phyloP scores from a whole-genome alignment of 2,113 vertebrate genomes.

The Zapus hudsonius region DNA sequence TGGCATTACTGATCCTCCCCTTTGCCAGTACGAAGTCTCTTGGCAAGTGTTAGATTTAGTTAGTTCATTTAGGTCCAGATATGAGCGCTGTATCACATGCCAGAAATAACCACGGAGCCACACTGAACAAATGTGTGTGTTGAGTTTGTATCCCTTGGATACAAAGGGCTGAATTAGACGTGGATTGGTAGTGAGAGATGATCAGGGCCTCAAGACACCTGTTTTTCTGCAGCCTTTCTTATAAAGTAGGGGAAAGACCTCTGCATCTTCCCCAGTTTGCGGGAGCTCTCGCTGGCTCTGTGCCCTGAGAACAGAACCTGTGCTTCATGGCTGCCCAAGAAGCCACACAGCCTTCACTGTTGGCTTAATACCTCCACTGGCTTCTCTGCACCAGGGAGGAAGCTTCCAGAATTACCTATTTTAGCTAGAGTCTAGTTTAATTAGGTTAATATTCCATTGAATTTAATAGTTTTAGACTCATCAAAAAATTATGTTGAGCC shows the following conservation, averaged over 20 bases:
- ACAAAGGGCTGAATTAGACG: not conserved
- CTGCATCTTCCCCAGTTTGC: not conserved
- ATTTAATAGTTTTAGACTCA: not conserved
- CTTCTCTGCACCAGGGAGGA: not conserved
- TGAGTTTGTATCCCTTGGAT: not conserved
- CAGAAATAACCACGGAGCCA: not conserved
- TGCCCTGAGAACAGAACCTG: not conserved
- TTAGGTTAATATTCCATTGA: not conserved
- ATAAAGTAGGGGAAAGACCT: not conserved
- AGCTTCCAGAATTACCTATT: not conserved
- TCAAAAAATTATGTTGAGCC: not conserved
- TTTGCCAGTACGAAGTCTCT: not conserved
- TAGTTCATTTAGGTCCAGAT: not conserved
- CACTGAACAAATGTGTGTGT: not conserved
- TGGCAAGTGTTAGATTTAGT: not conserved
- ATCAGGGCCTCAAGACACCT: not conserved
- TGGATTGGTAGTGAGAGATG: not conserved
- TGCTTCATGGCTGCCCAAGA: not conserved
- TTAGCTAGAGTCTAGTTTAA: not conserved
- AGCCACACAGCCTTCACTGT: accelerated
- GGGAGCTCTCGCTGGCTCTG: not conserved
- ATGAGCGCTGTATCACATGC: not conserved
- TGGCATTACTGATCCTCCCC: not conserved
- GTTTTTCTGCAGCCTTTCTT: not conserved
- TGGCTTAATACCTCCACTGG: not conserved